Evolutionary conservation across 1,140 invertebrate genomes (phyloP).

Genomic region (Drosophila suzukii): DNA sequence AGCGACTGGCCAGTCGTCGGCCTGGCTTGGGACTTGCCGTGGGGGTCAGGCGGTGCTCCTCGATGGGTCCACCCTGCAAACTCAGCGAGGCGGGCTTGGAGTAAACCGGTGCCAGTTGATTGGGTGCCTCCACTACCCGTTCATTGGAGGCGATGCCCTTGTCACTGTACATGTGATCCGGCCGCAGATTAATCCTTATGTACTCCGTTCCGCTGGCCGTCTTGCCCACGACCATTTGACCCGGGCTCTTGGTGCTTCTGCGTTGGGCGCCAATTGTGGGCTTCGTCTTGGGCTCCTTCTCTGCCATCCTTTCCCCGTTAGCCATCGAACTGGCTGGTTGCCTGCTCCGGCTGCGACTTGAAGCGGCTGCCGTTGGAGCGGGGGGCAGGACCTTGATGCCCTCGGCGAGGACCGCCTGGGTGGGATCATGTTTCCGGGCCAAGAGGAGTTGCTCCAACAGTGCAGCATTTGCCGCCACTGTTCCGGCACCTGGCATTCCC

Average conservation of each 20-base stretch:
- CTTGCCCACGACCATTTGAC: constrained; percentile 80
- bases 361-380: constrained; percentile 27
- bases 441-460: constrained; percentile 88
- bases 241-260: constrained; percentile 74
- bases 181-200: constrained; percentile 88
- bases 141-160: constrained; percentile 84
- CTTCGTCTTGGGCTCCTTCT: constrained; percentile 34
- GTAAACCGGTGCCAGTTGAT: constrained; percentile 71
- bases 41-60: constrained; percentile 80
- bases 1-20: constrained; percentile 84
- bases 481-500: constrained; percentile 72
- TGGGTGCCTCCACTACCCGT: constrained; percentile 79
- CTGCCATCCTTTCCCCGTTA: neutral
- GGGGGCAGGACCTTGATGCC: constrained; percentile 84
- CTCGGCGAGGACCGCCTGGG: constrained; percentile 86
- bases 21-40: constrained; percentile 84
- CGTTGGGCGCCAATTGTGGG: constrained; percentile 56
- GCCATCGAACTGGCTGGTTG: constrained; percentile 10
- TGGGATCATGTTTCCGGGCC: constrained; percentile 86
- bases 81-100: constrained; percentile 85
- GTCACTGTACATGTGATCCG: constrained; percentile 87
- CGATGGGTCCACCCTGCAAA: constrained; percentile 66
- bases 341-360: constrained; percentile 45
- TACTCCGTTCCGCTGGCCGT: constrained; percentile 85
- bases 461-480: constrained; percentile 40